Base-by-base conservation (phyloP, 2,888 invertebrate species). In the Agriopis marginaria region DNA sequence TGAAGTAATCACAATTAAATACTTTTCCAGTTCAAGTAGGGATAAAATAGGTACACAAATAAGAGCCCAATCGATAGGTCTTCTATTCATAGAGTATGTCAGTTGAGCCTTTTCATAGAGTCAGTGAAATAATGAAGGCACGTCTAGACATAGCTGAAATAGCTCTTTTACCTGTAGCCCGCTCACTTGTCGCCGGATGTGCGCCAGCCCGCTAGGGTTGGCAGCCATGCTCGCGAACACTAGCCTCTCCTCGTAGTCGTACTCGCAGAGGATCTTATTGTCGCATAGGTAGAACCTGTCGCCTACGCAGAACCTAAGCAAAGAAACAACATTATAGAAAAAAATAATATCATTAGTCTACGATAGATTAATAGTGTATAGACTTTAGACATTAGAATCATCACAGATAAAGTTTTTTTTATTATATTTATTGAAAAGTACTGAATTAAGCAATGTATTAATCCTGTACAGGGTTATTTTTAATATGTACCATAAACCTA, bases 191-290 rank as follows among this genome's bases (percentile, higher is more conserved):
- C 97, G 96, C 93, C 97, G 95, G 92, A 98, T 97, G 92, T 98
- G 98, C 68, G 98, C 97, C 85, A 98, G 95, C 77, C 97, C 97
- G 84, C 97, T 97, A 72, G 98, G 97, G 90, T 97, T 97, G 87
- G 97, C 96, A 9, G 97, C 97, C 96, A 98, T 97, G 88, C 97
- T 97, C 63, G 98, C 98, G 87, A 98, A 98, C 82, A 98, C 97
- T 91, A 98, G 95, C 81, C 98, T 93, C 90, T 98, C 98, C 86
- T 98, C 98, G 90, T 98, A 98, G 93, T 98, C 98, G 92, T 98
- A 98, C 91, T 98, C 98, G 94, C 98, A 98, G 58, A 98, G 96
- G 81, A 98, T 98, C 95, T 98, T 98, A 95, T 98, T 98, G 94
- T 98, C 98, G 90, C 97, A 98, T 83, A 98, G 95, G 93, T 98